Conservation (phyloP, 1,140 invertebrate species). For the Bicyclus anynana region DNA sequence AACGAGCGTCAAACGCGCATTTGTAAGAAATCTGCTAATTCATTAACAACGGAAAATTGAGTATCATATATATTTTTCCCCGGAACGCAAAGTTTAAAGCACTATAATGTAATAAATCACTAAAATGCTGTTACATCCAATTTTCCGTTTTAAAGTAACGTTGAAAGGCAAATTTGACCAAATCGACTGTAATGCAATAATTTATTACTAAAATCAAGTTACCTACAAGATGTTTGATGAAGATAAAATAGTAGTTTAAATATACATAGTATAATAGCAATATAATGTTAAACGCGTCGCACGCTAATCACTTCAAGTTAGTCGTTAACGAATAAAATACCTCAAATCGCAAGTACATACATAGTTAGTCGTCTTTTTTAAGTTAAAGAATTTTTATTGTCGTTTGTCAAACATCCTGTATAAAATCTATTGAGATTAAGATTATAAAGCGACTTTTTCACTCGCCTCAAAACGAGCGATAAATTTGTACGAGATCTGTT, state of each 20-base stretch:
- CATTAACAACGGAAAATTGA: too few species aligned
- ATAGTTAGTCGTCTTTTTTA: slow-evolving; percentile 25
- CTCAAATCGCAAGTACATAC: slow-evolving; percentile 48
- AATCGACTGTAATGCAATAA: slow-evolving; percentile 34
- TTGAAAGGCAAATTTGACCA: too few species aligned
- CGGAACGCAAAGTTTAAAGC: too few species aligned
- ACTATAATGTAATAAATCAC: too few species aligned
- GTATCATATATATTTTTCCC: too few species aligned
- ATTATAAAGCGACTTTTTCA: too few species aligned
- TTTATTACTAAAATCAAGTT: slow-evolving; percentile 38
- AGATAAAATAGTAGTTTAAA: slow-evolving; percentile 23
- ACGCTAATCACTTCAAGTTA: slow-evolving; percentile 35
- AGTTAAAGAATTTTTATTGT: slow-evolving; percentile 34
- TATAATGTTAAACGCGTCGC: slow-evolving; percentile 24
- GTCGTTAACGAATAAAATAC: slow-evolving; percentile 47
- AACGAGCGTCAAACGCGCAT: too few species aligned
- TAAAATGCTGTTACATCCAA: too few species aligned
- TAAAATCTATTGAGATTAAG: slow-evolving; percentile 10
- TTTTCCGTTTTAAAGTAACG: too few species aligned
- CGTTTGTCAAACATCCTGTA: slow-evolving; percentile 66
- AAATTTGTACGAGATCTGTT: too few species aligned
- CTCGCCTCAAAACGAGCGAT: too few species aligned
- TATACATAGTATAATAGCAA: slow-evolving; percentile 20
- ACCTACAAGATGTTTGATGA: slow-evolving; percentile 63
- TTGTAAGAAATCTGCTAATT: too few species aligned